Percentiles rank a stretch among this genome's conserved stretches.
Evolutionary conservation across 2,797 vertebrate genomes (phyloP).

Genomic region (Cuniculus paca): DNA sequence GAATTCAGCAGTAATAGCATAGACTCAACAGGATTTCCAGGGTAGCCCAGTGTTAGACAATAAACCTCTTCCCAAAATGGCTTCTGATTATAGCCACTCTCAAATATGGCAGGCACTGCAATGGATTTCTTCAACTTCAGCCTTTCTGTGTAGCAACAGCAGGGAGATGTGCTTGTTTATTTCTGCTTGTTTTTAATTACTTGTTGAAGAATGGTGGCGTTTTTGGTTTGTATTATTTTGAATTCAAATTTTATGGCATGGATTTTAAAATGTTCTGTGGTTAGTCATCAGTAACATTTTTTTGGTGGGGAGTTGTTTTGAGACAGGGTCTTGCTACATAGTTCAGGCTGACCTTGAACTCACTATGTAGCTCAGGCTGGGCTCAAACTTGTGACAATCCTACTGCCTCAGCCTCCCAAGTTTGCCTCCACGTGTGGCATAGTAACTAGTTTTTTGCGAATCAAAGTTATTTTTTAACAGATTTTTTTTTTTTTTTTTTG

Average conservation of each 20-base stretch:
- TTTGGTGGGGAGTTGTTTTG: not conserved
- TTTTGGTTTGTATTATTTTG: not conserved
- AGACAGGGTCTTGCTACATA: not conserved
- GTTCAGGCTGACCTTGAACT: not conserved
- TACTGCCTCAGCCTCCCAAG: not conserved
- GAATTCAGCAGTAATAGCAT: not conserved
- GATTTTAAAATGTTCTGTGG: not conserved
- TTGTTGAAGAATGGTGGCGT: not conserved
- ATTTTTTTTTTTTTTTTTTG: not conserved
- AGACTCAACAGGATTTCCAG: not conserved
- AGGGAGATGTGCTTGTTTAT: not conserved
- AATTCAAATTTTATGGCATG: conserved; percentile 10
- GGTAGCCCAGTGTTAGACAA: not conserved
- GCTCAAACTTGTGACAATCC: not conserved
- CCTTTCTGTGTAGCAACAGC: not conserved
- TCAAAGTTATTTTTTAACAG: conserved; percentile 43
- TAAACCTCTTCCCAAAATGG: not conserved
- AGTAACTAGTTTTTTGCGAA: conserved; percentile 23
- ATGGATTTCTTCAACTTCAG: not conserved
- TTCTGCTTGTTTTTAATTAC: not conserved
- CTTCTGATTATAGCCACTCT: not conserved
- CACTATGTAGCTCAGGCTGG: not conserved
- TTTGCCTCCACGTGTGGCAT: not conserved
- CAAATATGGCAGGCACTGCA: not conserved
- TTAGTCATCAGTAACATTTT: conserved; percentile 38